phyloP scores from a whole-genome alignment of 2,113 vertebrate species.

The Microcebus lehilahytsara region DNA sequence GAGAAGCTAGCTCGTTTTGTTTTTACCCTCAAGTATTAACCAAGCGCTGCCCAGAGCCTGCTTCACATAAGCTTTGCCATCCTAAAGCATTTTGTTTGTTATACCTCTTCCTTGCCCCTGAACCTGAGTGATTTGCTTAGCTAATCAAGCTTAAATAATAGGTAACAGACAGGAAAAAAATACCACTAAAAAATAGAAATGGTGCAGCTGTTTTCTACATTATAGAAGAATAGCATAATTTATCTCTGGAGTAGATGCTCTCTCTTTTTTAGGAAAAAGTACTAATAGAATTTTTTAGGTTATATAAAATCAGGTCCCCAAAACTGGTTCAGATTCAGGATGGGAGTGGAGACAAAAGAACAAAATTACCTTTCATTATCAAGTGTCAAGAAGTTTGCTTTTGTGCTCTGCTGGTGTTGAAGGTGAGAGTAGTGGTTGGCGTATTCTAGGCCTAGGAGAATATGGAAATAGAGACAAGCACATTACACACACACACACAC shows the following conservation, averaged over 20 bases:
- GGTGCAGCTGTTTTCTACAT: slow-evolving; percentile 38
- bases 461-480: neutral
- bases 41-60: neutral
- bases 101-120: neutral
- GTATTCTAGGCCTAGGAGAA: neutral
- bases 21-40: neutral
- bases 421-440: accelerated
- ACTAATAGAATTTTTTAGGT: slow-evolving; percentile 1
- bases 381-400: neutral
- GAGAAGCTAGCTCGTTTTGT: neutral
- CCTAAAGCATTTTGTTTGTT: neutral
- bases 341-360: neutral
- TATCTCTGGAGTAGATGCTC: neutral
- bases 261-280: neutral
- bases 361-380: neutral
- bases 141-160: slow-evolving; percentile 55
- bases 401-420: neutral
- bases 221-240: neutral
- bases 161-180: neutral
- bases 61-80: neutral
- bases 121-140: slow-evolving; percentile 54
- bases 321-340: neutral
- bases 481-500: neutral
- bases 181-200: slow-evolving; percentile 40
- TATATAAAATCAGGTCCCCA: neutral